These are phyloP conservation scores for Oligia latruncula DNA, from an alignment of 2,888 invertebrate species.

Conservation along the genomic window DNA sequence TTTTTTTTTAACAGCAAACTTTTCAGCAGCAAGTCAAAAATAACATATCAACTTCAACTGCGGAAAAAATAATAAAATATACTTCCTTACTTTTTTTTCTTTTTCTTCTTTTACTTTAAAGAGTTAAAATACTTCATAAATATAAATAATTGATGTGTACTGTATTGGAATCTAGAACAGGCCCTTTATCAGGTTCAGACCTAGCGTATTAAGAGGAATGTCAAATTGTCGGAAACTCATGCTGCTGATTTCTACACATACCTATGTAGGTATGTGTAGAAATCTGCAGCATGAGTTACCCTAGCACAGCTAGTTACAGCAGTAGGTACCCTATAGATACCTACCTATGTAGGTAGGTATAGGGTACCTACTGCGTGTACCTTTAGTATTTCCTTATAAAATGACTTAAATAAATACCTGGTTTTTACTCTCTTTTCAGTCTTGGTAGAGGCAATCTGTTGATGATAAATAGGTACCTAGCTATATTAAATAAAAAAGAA, in stretches of 20 bases:
- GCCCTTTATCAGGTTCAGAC: not conserved
- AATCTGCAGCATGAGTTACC: no score
- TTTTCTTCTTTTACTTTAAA: no score
- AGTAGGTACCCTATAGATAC: no score
- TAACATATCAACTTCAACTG: no score
- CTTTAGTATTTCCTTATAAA: not conserved
- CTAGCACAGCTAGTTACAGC: no score
- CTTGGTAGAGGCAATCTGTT: slow-evolving; percentile 46
- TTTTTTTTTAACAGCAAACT: no score
- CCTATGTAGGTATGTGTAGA: no score
- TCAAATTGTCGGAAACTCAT: not conserved
- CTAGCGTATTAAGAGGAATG: not conserved
- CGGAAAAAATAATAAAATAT: no score
- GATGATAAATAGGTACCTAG: not conserved
- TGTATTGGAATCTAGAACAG: slow-evolving; percentile 4
- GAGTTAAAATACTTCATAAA: not conserved
- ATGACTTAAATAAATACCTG: slow-evolving; percentile 10
- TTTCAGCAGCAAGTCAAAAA: no score
- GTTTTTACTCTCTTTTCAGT: slow-evolving; percentile 43
- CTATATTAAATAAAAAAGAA: slow-evolving; percentile 4
- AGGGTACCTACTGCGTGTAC: not conserved
- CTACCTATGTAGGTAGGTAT: not conserved
- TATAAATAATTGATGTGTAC: slow-evolving; percentile 16
- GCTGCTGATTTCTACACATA: not conserved
- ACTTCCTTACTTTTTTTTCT: no score